Evolutionary conservation across 2,797 vertebrate species (phyloP).

Genomic region (Florisuga fusca): DNA sequence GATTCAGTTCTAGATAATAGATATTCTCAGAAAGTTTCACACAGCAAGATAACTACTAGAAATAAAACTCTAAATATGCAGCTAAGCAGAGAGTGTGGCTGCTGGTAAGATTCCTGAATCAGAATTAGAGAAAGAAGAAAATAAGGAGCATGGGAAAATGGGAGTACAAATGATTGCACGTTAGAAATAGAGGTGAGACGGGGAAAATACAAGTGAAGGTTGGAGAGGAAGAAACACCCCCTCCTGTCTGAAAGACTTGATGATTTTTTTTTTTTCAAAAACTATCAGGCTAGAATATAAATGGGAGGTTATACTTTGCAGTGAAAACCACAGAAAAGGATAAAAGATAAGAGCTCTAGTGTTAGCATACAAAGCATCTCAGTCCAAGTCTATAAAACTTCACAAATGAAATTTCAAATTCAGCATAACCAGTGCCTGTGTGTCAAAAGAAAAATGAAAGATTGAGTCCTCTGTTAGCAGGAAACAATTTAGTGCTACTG

Average conservation of each 20-base stretch:
- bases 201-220: neutral
- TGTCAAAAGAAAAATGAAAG: conserved; percentile 15
- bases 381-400: neutral
- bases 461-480: neutral
- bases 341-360: neutral
- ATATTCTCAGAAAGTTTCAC: neutral
- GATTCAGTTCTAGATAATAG: neutral
- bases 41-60: neutral
- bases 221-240: neutral
- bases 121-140: neutral
- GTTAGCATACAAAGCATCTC: neutral
- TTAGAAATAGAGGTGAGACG: neutral
- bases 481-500: neutral
- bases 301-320: neutral
- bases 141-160: conserved; percentile 2
- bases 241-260: neutral
- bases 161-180: neutral
- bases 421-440: neutral
- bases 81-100: neutral
- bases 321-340: conserved; percentile 11
- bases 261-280: neutral
- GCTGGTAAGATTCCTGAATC: neutral
- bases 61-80: conserved; percentile 6
- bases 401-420: conserved; percentile 26
- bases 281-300: neutral